Conservation (phyloP, 2,888 invertebrate genomes). For the Hanleya hanleyi region DNA sequence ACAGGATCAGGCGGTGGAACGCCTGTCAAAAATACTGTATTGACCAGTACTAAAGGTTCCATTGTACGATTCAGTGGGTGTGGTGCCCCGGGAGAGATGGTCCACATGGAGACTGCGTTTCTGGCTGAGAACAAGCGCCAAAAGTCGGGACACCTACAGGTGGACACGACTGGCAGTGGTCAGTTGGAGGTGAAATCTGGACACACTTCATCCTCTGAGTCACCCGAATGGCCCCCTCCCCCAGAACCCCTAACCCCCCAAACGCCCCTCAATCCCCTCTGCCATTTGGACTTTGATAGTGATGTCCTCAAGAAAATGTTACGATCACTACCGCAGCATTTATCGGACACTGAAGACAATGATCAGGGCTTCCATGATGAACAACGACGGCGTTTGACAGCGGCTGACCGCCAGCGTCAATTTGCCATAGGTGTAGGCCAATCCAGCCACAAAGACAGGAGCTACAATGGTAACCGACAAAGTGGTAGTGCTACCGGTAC, state of each 20-base stretch:
- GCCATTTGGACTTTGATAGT: conserved; percentile 79
- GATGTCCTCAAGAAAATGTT: conserved; percentile 94
- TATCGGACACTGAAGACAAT: conserved; percentile 35
- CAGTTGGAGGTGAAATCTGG: neutral
- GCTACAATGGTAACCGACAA: neutral
- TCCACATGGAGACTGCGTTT: neutral
- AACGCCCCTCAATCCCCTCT: conserved; percentile 58
- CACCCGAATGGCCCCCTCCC: conserved; percentile 69
- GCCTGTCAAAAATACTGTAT: neutral
- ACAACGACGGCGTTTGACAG: neutral
- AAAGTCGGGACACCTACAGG: neutral
- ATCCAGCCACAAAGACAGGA: neutral
- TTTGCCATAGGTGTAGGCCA: neutral
- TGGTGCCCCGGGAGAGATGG: neutral
- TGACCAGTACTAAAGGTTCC: neutral
- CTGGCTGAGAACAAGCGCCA: neutral
- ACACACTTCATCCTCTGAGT: conserved; percentile 72
- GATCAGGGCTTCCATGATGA: conserved; percentile 64
- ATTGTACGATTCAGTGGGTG: neutral
- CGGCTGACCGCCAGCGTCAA: neutral
- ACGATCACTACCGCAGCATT: conserved; percentile 85
- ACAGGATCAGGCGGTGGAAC: neutral
- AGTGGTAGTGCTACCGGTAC: neutral
- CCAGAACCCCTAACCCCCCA: conserved; percentile 65
- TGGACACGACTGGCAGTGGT: neutral